phyloP scores from a whole-genome alignment of 1,140 invertebrate species.

The Panagrolaimus sp. region DNA sequence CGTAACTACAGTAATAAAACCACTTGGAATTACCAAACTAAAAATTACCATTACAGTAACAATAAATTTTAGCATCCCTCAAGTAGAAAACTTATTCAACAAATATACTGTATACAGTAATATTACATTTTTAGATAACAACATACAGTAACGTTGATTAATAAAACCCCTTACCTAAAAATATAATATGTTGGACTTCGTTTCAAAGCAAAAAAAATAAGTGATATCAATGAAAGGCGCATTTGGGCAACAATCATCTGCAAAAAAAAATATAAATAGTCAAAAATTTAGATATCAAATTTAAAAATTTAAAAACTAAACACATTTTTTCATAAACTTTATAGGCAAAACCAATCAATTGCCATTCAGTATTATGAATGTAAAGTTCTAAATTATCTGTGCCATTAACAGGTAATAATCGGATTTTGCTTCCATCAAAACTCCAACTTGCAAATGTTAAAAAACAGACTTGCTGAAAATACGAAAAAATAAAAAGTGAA shows the following conservation, averaged over 20 bases:
- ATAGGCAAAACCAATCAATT: conserved; percentile 47
- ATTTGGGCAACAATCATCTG: conserved; percentile 44
- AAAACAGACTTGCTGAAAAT: conserved; percentile 49
- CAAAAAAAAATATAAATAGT: background rate
- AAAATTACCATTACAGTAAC: too few relatives aligned
- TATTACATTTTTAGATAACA: too few relatives aligned
- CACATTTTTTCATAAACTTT: conserved; percentile 43
- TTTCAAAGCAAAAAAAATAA: conserved; percentile 46
- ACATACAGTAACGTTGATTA: too few relatives aligned
- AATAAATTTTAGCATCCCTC: too few relatives aligned
- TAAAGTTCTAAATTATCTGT: conserved; percentile 53
- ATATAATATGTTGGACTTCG: conserved; percentile 48
- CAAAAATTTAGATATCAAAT: too few relatives aligned
- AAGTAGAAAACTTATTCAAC: too few relatives aligned
- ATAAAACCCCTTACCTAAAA: conserved; percentile 43
- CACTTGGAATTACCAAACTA: conserved; percentile 46
- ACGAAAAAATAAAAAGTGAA: too few relatives aligned
- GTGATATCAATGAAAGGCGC: conserved; percentile 46
- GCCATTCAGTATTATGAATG: conserved; percentile 52
- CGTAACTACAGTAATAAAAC: conserved; percentile 49
- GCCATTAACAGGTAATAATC: conserved; percentile 36
- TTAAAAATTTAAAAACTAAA: too few relatives aligned
- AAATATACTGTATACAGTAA: too few relatives aligned
- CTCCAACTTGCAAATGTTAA: conserved; percentile 49
- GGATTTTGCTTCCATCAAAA: conserved; percentile 49